Evolutionary conservation across 2,888 invertebrate genomes (phyloP).

Genomic region (Perdita meconis): DNA sequence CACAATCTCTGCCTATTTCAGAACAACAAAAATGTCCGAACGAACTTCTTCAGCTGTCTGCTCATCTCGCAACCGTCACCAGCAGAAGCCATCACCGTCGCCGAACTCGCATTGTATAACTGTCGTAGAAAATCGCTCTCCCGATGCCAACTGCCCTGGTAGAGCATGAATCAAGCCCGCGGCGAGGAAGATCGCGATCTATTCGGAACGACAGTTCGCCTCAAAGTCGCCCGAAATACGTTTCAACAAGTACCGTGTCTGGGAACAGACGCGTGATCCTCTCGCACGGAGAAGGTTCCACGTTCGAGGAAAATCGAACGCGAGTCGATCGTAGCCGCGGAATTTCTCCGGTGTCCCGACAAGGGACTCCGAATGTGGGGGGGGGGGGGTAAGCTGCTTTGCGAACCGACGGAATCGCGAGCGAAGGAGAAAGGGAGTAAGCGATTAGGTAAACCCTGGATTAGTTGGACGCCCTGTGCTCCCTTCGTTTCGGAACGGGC

Average conservation of each 20-base stretch:
- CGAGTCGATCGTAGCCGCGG: conserved; percentile 54
- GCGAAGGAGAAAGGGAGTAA: conserved; percentile 73
- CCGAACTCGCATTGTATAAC: conserved; percentile 21
- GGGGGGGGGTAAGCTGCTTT: conserved; percentile 83
- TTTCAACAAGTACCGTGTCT: conserved; percentile 7
- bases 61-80: background rate
- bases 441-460: conserved; percentile 84
- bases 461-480: conserved; percentile 80
- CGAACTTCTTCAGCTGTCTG: conserved; percentile 1
- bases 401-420: conserved; percentile 77
- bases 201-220: conserved; percentile 7
- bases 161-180: conserved; percentile 48
- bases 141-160: conserved; percentile 51
- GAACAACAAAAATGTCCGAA: background rate
- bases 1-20: background rate
- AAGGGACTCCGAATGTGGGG: conserved; percentile 61
- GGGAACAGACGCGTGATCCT: background rate
- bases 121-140: conserved; percentile 4
- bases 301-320: conserved; percentile 48
- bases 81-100: background rate
- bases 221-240: conserved; percentile 33
- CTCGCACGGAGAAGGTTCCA: conserved; percentile 14
- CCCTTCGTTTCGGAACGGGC: conserved; percentile 70
- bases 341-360: conserved; percentile 44
- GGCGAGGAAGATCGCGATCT: conserved; percentile 39